phyloP scores from a whole-genome alignment of 2,113 vertebrate species.

The Ancistrus triradiatus region DNA sequence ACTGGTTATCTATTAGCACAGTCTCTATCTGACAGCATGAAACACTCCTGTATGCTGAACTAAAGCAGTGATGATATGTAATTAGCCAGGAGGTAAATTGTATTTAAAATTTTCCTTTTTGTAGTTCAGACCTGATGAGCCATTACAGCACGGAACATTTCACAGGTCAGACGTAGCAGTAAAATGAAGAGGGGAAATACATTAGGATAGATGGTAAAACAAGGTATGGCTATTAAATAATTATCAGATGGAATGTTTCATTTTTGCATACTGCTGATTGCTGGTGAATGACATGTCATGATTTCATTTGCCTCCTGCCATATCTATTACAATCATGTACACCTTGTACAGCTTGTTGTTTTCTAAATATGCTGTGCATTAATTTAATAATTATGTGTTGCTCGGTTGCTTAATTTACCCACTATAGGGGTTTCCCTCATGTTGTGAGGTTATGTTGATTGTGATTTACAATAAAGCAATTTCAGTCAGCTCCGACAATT shows the following conservation, averaged over 20 bases:
- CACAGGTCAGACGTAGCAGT: slow-evolving; percentile 26
- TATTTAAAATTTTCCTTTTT: slow-evolving; percentile 39
- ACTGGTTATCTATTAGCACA: slow-evolving; percentile 49
- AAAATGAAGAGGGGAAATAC: slow-evolving; percentile 30
- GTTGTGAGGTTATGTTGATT: too few species aligned
- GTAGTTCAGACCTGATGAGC: slow-evolving; percentile 50
- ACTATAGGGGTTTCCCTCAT: too few species aligned
- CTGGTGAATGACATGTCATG: slow-evolving; percentile 54
- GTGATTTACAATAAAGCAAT: too few species aligned
- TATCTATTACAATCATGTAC: background rate
- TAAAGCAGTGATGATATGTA: slow-evolving; percentile 47
- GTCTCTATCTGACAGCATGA: background rate
- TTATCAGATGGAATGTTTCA: slow-evolving; percentile 33
- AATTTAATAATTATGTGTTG: too few species aligned
- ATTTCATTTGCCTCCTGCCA: slow-evolving; percentile 49
- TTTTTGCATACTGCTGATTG: slow-evolving; percentile 34
- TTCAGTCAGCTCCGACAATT: too few species aligned
- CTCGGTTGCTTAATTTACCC: too few species aligned
- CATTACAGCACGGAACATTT: slow-evolving; percentile 41
- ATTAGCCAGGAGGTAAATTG: slow-evolving; percentile 49
- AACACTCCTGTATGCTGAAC: slow-evolving; percentile 31
- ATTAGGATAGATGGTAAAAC: slow-evolving; percentile 47
- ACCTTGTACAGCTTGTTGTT: background rate
- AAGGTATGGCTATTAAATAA: slow-evolving; percentile 59
- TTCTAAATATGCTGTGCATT: too few species aligned